These are phyloP conservation scores for Micromussa lordhowensis DNA, from an alignment of 92 coral and sea anemone species.

Conservation along the genomic window DNA sequence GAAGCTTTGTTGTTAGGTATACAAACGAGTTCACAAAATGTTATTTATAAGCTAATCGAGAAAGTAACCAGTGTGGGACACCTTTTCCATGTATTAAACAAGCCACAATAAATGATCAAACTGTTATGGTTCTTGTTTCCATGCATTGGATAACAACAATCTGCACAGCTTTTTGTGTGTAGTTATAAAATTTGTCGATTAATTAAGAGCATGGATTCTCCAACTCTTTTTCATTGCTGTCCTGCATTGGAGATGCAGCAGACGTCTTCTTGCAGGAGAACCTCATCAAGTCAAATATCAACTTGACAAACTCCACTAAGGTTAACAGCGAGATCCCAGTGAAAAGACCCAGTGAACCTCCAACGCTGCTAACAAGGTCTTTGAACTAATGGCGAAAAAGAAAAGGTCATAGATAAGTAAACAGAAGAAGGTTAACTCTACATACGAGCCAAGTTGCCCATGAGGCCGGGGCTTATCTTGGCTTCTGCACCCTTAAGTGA, in stretches of 20 bases:
- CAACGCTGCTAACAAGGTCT: conserved; percentile 23
- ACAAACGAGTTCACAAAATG: background rate
- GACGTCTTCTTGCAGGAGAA: background rate
- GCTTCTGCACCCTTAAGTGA: no score
- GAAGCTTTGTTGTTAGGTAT: no score
- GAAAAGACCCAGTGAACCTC: conserved; percentile 38
- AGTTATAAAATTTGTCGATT: no score
- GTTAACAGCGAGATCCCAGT: conserved; percentile 27
- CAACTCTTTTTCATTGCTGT: background rate
- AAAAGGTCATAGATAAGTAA: background rate
- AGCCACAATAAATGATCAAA: background rate
- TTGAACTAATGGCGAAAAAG: background rate
- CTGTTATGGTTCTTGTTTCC: background rate
- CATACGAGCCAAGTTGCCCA: no score
- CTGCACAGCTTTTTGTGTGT: background rate
- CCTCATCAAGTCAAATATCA: conserved; percentile 7
- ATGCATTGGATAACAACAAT: background rate
- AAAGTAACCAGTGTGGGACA: background rate
- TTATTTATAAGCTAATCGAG: background rate
- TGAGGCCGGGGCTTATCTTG: no score
- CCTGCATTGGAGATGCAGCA: background rate
- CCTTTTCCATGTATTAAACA: background rate
- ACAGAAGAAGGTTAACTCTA: background rate
- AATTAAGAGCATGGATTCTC: background rate
- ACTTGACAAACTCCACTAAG: background rate